A percentile compares a stretch with the other conserved stretches of the same genome.
Conservation (phyloP, 2,113 vertebrate genomes). For the Platanista minor region DNA sequence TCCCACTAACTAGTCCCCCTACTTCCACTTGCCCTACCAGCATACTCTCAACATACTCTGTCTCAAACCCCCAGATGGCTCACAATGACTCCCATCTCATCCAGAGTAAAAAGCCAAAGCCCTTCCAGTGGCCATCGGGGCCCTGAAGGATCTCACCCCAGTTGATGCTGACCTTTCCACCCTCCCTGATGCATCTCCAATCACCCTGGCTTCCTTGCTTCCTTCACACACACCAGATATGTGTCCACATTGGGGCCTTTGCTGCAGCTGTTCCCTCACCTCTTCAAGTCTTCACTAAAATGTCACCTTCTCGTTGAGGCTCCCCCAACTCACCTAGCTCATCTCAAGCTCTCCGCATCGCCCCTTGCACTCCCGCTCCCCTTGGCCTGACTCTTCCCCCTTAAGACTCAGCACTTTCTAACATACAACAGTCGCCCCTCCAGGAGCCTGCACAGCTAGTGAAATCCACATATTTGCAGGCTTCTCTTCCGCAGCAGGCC, state of each 20-base stretch:
- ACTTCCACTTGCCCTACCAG: neutral
- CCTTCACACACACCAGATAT: neutral
- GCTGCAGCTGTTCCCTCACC: neutral
- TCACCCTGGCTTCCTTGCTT: neutral
- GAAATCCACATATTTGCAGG: neutral
- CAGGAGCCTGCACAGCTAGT: neutral
- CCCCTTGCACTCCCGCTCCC: neutral
- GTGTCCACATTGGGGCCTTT: neutral
- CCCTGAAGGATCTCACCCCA: neutral
- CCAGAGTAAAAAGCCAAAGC: neutral
- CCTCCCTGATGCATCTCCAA: neutral
- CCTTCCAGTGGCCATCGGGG: rapidly evolving
- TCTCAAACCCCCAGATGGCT: neutral
- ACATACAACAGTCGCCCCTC: neutral
- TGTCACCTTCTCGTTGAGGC: neutral
- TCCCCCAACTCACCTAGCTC: neutral
- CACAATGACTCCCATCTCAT: neutral
- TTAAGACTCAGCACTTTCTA: neutral
- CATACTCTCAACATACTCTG: neutral
- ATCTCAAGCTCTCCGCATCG: neutral
- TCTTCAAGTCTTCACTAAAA: neutral
- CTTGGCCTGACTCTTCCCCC: neutral
- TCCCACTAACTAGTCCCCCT: neutral
- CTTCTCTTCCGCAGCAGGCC: neutral
- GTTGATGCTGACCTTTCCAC: neutral